Conservation (phyloP, 2,888 invertebrate species). For the Labia minor region DNA sequence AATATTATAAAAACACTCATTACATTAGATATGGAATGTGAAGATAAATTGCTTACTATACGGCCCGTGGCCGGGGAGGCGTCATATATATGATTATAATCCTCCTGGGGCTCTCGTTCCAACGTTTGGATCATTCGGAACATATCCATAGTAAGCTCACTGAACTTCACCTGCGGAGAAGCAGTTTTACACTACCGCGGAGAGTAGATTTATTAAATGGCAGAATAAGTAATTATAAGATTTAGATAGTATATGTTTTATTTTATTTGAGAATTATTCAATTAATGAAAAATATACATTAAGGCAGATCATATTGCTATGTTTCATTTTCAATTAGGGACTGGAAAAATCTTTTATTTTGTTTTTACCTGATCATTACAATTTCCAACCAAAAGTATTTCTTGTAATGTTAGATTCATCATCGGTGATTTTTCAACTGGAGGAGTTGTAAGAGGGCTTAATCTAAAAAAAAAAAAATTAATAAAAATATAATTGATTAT, state of each 20-base stretch:
- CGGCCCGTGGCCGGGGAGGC: conserved; percentile 58
- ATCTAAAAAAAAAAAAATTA: conserved; percentile 44
- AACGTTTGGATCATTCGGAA: conserved; percentile 91
- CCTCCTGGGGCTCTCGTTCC: conserved; percentile 82
- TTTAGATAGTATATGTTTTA: not conserved
- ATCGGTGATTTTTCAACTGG: conserved; percentile 78
- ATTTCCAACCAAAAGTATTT: conserved; percentile 88
- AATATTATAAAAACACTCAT: not conserved
- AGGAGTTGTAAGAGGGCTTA: conserved; percentile 73
- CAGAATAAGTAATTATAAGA: not conserved
- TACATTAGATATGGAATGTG: conserved; percentile 3
- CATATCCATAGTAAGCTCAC: conserved; percentile 95
- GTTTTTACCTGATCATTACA: conserved; percentile 72
- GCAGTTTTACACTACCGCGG: conserved; percentile 20
- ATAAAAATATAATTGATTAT: not conserved
- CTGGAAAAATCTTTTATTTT: no score
- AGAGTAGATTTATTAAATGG: conserved; percentile 14
- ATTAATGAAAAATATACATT: not conserved
- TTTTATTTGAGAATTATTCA: not conserved
- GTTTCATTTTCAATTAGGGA: not conserved
- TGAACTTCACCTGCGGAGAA: conserved; percentile 66
- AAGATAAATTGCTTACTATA: conserved; percentile 33
- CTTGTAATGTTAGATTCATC: conserved; percentile 80
- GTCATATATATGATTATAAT: conserved; percentile 60
- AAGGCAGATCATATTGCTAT: no score